Evolutionary conservation across 2,113 vertebrate species (phyloP), one percentile per base, ranked within the genome.

Genomic region (Aegithalos caudatus): DNA sequence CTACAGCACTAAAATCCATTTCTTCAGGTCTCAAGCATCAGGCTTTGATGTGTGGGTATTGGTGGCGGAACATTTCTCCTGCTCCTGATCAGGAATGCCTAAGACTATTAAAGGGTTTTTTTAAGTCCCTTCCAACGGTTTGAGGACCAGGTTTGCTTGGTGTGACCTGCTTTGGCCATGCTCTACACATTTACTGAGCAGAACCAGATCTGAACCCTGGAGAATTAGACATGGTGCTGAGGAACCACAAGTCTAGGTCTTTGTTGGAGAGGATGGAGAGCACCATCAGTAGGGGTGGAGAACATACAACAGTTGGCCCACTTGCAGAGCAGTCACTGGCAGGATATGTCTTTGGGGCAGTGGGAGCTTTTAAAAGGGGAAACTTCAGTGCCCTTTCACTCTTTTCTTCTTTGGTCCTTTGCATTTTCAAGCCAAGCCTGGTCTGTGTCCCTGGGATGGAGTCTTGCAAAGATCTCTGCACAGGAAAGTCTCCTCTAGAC

Each of bases 271-370:
- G 27, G n/a, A 28, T 18, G 12, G 16, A 38, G 56, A 56, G 21
- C 29, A 69, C 21, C 1, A 0, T n/a, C 47, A 13, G 14, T 3
- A 58, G 23, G 10, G 14, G 19, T 50, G 29, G 42, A 85, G 23
- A 72, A 35, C 35, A 56, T 11, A 17, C 4, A 65, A 3, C 35
- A 40, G 11, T 5, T 53, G 65, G 28, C 28, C 38, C 70, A 11
- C 11, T 25, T 0, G 2, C 2, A 3, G 14, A 58, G 42, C 42
- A 24, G 0, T 47, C 57, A 13, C 50, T 25, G 60, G 40, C 10
- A 57, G 40, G 19, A n/a, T 2, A 1, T 28, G n/a, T 76, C 24
- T 38, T 54, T 8, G 4, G 16, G 14, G 8, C 56, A 79, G 45
- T 29, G 48, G 53, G 22, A 80, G 22, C 17, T 83, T 88, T 53